Base-by-base conservation (phyloP, 2,113 vertebrate species). In the Canis aureus region DNA sequence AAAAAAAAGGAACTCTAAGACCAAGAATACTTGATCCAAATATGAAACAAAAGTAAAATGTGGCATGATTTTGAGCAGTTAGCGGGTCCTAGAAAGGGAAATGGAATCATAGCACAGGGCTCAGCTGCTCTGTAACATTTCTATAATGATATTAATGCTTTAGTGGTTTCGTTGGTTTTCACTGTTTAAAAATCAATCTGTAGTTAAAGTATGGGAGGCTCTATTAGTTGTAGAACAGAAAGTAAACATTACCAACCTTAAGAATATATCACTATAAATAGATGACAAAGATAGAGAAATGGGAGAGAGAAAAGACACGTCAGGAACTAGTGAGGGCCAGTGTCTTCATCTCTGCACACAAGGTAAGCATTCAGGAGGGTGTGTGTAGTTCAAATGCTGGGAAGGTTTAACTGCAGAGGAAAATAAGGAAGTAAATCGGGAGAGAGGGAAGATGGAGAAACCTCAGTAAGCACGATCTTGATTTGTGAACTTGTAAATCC, bases 151-250 rank as follows among this genome's bases (percentile, higher is more conserved):
- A 32, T 27, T 91, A 19, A 76, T 11, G n/a, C 67, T 92, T 83
- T 11, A 81, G 20, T 59, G 91, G 20, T 92, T 97, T 71, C 49
- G 32, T 76, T 79, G 29, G 5, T 83, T 91, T 85, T 90, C 51
- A 59, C 69, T 66, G 7, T 73, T 93, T 94, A 67, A 35, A 35
- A 91, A 55, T 93, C 55, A 53, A 49, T 64, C 80, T 69, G 11
- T 29, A 85, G 22, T 66, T 83, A 64, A 94, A 91, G 1, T 51
- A 43, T 55, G 9, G 49, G 87, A 96, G 25, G 60, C 15, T 84
- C 76, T 59, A 49, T 55, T 51, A 82, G 22, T 74, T 88, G 79
- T 82, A 76, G 53, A 95, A 67, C 25, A 92, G 35, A 83, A 81
- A 49, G 35, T 74, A 64, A 80, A 51, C 92, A 29, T 76, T 57